These are phyloP conservation scores for Eristalis pertinax DNA, from an alignment of 2,888 invertebrate species.

Conservation along the genomic window DNA sequence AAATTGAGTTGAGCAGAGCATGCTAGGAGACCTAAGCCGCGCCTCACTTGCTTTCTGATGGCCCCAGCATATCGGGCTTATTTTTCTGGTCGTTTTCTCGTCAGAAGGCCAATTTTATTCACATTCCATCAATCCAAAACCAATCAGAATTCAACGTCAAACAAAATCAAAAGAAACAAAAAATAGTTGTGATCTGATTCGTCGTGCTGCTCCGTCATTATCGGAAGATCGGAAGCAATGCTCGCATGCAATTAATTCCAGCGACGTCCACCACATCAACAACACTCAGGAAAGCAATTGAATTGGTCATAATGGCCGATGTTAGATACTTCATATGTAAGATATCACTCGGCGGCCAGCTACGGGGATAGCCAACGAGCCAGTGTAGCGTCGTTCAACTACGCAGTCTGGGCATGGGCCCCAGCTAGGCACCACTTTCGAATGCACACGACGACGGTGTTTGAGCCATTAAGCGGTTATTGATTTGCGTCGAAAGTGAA, in stretches of 20 bases:
- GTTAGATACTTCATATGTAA: slow-evolving; percentile 32
- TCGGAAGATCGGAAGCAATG: slow-evolving; percentile 9
- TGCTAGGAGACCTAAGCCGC: too few relatives aligned
- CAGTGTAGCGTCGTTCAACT: neutral
- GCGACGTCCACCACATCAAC: slow-evolving; percentile 7
- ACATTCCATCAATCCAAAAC: neutral
- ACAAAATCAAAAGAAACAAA: neutral
- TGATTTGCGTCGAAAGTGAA: slow-evolving; percentile 54
- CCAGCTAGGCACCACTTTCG: slow-evolving; percentile 22
- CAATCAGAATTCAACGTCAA: neutral
- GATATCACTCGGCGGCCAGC: neutral
- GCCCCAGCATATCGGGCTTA: too few relatives aligned
- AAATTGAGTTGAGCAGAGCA: too few relatives aligned
- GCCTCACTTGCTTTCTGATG: too few relatives aligned
- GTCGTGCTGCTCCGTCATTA: neutral
- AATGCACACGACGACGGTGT: slow-evolving; percentile 47
- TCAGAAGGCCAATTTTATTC: too few relatives aligned
- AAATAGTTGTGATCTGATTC: neutral
- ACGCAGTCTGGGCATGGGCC: neutral
- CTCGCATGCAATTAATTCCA: slow-evolving; percentile 4
- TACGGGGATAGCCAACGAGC: slow-evolving; percentile 19
- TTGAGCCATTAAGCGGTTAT: slow-evolving; percentile 61
- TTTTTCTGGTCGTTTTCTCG: too few relatives aligned
- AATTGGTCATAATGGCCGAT: slow-evolving; percentile 32
- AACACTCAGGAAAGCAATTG: slow-evolving; percentile 37